Evolutionary conservation across 2,888 invertebrate species (phyloP).

Genomic region (Orchesellides sinensis): DNA sequence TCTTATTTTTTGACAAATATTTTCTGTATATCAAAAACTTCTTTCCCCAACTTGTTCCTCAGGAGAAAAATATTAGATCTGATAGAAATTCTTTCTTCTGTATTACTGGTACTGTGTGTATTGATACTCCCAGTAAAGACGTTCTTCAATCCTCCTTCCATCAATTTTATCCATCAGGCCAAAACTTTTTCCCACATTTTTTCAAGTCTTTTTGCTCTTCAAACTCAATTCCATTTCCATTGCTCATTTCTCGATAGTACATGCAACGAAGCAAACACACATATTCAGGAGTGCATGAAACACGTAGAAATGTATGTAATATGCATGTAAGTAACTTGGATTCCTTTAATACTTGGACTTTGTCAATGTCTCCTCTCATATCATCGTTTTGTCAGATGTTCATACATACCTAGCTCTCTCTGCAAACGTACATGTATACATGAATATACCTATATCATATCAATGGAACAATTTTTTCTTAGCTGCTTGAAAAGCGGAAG

Average conservation of each 20-base stretch:
- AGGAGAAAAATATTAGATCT: conserved; percentile 43
- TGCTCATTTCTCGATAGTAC: conserved; percentile 42
- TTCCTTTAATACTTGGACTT: conserved; percentile 63
- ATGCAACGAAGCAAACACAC: neutral
- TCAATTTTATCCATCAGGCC: conserved; percentile 61
- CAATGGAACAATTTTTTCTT: neutral
- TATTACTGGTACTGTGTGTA: neutral
- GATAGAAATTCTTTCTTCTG: conserved; percentile 29
- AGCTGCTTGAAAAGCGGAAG: neutral
- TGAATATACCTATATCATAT: neutral
- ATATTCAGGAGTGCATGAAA: neutral
- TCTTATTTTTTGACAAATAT: conserved; percentile 50
- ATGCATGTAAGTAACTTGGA: conserved; percentile 48
- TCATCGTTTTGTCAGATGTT: conserved; percentile 23
- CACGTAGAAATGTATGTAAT: conserved; percentile 23
- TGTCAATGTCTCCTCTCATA: conserved; percentile 34
- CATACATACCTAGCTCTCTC: too few species aligned
- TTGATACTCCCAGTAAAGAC: conserved; percentile 22
- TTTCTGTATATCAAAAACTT: conserved; percentile 35
- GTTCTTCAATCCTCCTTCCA: conserved; percentile 62
- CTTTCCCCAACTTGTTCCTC: conserved; percentile 14
- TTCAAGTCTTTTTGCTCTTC: conserved; percentile 51
- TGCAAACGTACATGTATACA: neutral
- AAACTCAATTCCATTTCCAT: conserved; percentile 66
- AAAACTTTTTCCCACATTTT: conserved; percentile 54